A percentile compares a stretch with the other conserved stretches of the same genome.
Conservation (phyloP, 2,113 vertebrate species). For the Chelonoidis abingdonii region DNA sequence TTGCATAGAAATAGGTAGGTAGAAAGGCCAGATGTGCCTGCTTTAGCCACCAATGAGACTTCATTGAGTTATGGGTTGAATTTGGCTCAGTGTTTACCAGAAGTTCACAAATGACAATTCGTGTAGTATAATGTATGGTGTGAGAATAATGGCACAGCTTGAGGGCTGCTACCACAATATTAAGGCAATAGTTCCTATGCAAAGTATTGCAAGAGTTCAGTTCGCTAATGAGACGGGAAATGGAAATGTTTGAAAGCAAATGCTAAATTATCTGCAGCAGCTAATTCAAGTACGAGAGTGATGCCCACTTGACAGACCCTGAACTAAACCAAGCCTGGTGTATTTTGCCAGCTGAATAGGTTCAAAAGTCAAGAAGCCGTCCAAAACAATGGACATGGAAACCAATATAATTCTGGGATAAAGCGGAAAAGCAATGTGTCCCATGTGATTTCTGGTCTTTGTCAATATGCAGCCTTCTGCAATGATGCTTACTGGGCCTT, state of each 20-base stretch:
- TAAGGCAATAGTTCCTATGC: neutral
- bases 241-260: neutral
- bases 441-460: neutral
- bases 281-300: constrained; percentile 17
- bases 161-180: neutral
- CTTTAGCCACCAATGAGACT: too few species aligned
- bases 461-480: neutral
- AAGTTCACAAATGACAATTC: too few species aligned
- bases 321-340: neutral
- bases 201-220: neutral
- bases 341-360: neutral
- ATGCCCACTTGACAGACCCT: constrained; percentile 1
- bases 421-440: accelerated
- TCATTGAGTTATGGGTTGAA: too few species aligned
- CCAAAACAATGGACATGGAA: neutral
- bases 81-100: too few species aligned
- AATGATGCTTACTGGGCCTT: neutral
- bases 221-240: neutral
- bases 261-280: neutral
- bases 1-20: neutral
- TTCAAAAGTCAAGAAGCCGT: neutral
- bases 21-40: too few species aligned
- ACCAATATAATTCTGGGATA: neutral
- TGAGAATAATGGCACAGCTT: neutral
- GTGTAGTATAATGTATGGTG: too few species aligned